Evolutionary conservation across 2,888 invertebrate species (phyloP).

Genomic region (Brachynemurus nebulosus): DNA sequence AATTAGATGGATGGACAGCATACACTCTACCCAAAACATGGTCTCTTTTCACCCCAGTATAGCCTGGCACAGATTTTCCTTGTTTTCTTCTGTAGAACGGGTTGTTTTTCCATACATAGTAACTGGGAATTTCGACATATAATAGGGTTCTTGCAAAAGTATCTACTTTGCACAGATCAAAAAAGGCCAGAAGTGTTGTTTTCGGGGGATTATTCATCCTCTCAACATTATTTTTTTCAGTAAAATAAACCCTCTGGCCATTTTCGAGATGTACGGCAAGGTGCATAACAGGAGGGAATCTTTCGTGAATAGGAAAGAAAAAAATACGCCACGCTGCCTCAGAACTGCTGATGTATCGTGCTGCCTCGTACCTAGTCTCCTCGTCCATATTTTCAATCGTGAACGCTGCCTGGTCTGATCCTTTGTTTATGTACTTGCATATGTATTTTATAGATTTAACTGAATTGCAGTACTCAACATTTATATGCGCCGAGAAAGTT

Average conservation of each 20-base stretch:
- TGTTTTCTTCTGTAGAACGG: conserved; percentile 14
- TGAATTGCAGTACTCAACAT: conserved; percentile 7
- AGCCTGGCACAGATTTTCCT: conserved; percentile 11
- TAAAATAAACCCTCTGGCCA: conserved; percentile 15
- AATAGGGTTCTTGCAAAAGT: conserved; percentile 21
- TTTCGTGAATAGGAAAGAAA: conserved; percentile 2
- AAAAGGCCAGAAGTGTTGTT: conserved; percentile 25
- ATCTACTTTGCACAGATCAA: conserved; percentile 24
- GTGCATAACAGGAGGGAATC: conserved; percentile 5
- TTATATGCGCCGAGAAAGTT: conserved; percentile 2
- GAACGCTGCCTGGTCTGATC: conserved; percentile 5
- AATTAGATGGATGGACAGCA: conserved; percentile 12
- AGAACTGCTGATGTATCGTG: conserved; percentile 6
- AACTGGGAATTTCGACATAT: conserved; percentile 20
- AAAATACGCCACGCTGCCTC: conserved; percentile 5
- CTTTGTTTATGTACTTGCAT: conserved; percentile 5
- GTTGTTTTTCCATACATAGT: conserved; percentile 15
- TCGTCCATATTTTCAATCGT: conserved; percentile 2
- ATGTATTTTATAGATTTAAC: conserved; percentile 4
- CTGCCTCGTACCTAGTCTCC: background rate
- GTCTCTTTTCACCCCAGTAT: conserved; percentile 9
- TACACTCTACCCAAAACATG: conserved; percentile 13
- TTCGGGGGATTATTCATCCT: conserved; percentile 13
- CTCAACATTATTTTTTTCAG: conserved; percentile 13
- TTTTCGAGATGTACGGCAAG: conserved; percentile 6